phyloP scores from a whole-genome alignment of 2,797 vertebrate species.

The Staurois parvus region DNA sequence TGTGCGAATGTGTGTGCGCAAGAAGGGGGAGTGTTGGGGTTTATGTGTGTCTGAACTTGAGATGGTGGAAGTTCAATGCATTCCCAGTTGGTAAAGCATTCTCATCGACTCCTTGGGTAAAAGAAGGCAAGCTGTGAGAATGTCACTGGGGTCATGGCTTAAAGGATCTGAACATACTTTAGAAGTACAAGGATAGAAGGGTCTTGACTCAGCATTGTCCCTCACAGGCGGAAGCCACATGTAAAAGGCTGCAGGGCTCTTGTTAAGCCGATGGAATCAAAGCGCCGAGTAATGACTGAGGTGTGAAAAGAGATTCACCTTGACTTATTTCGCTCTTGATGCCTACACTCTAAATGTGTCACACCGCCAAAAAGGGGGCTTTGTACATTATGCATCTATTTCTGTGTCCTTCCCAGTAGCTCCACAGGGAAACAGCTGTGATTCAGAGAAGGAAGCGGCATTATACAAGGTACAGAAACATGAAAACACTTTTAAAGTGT shows the following conservation, averaged over 20 bases:
- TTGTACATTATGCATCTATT: conserved; percentile 22
- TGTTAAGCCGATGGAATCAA: conserved; percentile 29
- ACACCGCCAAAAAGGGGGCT: not conserved
- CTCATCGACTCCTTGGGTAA: conserved; percentile 11
- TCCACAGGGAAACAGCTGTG: conserved; percentile 4
- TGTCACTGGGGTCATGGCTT: conserved; percentile 36
- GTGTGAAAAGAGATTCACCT: conserved; percentile 40
- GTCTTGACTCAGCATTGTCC: conserved; percentile 24
- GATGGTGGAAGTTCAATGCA: conserved; percentile 8
- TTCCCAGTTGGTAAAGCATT: conserved; percentile 32
- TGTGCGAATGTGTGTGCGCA: too few relatives aligned
- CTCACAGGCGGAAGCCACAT: conserved; percentile 3
- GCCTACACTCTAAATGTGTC: conserved; percentile 6
- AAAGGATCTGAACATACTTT: conserved; percentile 32
- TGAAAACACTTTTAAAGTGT: too few relatives aligned
- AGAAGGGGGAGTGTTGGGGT: too few relatives aligned
- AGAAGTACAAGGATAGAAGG: conserved; percentile 28
- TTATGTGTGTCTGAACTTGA: too few relatives aligned
- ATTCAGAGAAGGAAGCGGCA: conserved; percentile 9
- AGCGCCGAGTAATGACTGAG: conserved; percentile 45
- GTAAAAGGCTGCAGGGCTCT: conserved; percentile 31
- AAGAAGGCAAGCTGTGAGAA: not conserved
- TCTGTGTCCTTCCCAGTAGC: not conserved
- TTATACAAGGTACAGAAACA: too few relatives aligned
- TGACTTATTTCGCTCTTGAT: conserved; percentile 30